Conservation (phyloP, 2,113 vertebrate genomes). For the Salvelinus fontinalis region DNA sequence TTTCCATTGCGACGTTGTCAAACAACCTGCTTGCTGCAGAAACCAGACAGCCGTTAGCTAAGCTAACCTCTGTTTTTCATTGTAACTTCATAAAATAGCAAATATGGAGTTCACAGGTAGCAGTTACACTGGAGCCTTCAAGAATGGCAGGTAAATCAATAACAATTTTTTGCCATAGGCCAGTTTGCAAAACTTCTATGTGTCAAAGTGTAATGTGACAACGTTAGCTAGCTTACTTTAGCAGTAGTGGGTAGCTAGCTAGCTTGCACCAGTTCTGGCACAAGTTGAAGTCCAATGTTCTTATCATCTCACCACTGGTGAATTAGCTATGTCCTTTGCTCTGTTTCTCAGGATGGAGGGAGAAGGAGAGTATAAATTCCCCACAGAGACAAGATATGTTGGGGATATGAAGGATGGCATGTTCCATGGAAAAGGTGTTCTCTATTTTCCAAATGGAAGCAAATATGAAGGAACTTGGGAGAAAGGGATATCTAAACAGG, state of each 20-base stretch:
- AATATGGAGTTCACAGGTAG: slow-evolving; percentile 79
- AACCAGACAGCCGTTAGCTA: neutral
- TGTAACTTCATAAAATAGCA: neutral
- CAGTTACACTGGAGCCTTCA: slow-evolving; percentile 71
- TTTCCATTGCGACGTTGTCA: slow-evolving; percentile 3
- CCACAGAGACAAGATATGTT: slow-evolving; percentile 81
- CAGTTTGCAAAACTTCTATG: neutral
- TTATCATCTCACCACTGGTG: neutral
- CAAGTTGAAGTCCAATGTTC: too few species aligned
- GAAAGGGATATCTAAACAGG: slow-evolving; percentile 80
- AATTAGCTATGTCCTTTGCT: neutral
- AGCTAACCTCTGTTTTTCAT: neutral
- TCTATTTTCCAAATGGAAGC: slow-evolving; percentile 81
- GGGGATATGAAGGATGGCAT: slow-evolving; percentile 86
- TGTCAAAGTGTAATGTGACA: neutral
- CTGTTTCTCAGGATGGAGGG: slow-evolving; percentile 85
- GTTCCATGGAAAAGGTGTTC: slow-evolving; percentile 87
- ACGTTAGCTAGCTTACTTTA: neutral
- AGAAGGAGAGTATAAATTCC: slow-evolving; percentile 79
- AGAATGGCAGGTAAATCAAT: slow-evolving; percentile 74
- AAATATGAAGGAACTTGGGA: slow-evolving; percentile 84
- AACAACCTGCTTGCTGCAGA: neutral
- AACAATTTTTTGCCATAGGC: neutral
- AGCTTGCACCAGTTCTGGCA: too few species aligned
- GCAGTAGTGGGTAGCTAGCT: too few species aligned